Base-by-base conservation (phyloP, 2,113 vertebrate genomes). In the Psettodes erumei region DNA sequence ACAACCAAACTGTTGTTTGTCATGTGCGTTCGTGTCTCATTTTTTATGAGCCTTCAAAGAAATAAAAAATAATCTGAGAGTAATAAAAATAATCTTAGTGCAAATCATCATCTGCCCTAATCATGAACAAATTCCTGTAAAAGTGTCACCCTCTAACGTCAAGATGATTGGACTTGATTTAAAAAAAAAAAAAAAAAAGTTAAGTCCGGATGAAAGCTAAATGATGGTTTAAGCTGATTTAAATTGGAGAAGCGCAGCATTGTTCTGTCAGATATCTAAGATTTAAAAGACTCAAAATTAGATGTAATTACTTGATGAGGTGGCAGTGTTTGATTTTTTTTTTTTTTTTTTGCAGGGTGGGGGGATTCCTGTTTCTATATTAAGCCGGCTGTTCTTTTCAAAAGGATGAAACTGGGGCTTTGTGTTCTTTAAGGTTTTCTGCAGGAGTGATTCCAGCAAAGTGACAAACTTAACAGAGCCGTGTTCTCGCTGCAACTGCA, bases 401-500 rank as follows among this genome's bases (percentile, higher is more conserved):
- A 64, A 54, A 38, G 13, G 13, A 54, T 32, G 8, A 70, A 43
- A 35, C 18, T 5, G 21, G 0, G 4, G 3, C 19, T 30, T 32
- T 28, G 27, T 55, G 3, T 19, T 2, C 18, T 6, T 19, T 53
- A 5, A 21, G 42, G 32, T 21, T 5, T 21, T 21, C 10, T 18
- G n/a, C 28, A 55, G 27, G 63, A 54, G 58, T 45, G 5, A 77
- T 45, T 60, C 33, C 45, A 51, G 35, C 53, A 23, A 79, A 79
- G 38, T 55, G 48, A 43, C 63, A 56, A 79, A 81, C 54, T 71
- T 45, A 63, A 74, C 55, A 66, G 18, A 62, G 35, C 30, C 38
- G 7, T 59, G 48, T 59, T 65, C 59, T 62, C 35, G 59, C 55
- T 45, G 16, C 54, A 35, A 54, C 33, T 43, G 37, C 33, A 65